A percentile compares a stretch with the other conserved stretches of the same genome.
Evolutionary conservation across 2,797 vertebrate species (phyloP).

Genomic region (Rhinichthys osculus): DNA sequence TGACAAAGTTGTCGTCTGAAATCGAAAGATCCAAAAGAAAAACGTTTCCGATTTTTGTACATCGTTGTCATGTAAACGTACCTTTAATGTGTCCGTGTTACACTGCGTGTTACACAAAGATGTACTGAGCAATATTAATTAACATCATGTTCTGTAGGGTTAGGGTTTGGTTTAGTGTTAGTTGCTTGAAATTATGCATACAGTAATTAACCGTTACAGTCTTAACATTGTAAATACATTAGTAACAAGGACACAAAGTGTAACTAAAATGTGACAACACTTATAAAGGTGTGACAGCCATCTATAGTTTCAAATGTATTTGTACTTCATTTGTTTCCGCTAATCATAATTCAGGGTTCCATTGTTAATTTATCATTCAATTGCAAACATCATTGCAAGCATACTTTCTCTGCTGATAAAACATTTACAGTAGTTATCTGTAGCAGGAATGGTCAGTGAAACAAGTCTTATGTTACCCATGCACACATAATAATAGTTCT

Average conservation of each 20-base stretch:
- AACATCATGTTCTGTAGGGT: neutral
- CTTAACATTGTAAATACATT: neutral
- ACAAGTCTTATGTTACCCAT: neutral
- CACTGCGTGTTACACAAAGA: neutral
- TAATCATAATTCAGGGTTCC: neutral
- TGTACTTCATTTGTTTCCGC: neutral
- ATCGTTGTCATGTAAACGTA: neutral
- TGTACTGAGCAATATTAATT: neutral
- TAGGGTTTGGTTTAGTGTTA: neutral
- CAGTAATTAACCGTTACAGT: neutral
- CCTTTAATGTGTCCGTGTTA: neutral
- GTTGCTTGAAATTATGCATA: neutral
- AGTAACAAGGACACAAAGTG: neutral
- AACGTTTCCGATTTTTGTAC: rapidly evolving
- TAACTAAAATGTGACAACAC: neutral
- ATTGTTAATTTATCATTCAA: neutral
- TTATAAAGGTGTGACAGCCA: neutral
- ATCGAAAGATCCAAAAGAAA: neutral
- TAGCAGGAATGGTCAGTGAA: neutral
- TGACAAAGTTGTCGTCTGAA: neutral
- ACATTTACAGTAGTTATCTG: neutral
- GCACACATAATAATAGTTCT: neutral
- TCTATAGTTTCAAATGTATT: neutral
- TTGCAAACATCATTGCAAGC: neutral
- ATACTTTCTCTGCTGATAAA: neutral